Base-by-base conservation (phyloP, 2,113 vertebrate species). In the Prinia subflava region DNA sequence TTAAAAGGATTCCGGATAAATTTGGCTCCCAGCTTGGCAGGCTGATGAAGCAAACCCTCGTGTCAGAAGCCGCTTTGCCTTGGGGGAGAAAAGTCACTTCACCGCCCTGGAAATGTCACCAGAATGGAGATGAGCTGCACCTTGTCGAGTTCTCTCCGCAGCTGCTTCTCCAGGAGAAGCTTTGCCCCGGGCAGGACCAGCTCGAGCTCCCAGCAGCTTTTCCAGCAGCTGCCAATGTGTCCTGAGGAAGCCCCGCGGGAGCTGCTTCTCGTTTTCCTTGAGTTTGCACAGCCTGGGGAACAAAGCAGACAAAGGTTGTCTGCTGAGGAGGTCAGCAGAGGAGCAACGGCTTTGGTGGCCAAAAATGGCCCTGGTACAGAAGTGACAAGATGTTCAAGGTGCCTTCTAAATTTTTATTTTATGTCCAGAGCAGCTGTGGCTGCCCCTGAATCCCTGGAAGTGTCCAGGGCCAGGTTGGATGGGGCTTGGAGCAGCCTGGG, bases 21-120 rank as follows among this genome's bases (percentile, higher is more conserved):
- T 50, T 22, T 28, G 37, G 37, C 65, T 90, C 49, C 82, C 49
- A 76, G 31, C 59, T 49, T 39, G 82, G 77, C 81, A 64, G 74
- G 13, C 62, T 74, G 92, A 83, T 62, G 37, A 74, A 85, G 63
- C 83, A 77, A 76, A 92, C 30, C n/a, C 59, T 76, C 0, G 0
- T 75, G 77, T 75, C 81, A 49, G 69, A 47, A 94, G 74, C 41
- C 11, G 3, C 75, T 90, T 86, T 82, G 85, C 91, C 83, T n/a
- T 8, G 6, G 71, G 68, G 87, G 5, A 3, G 30, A 25, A 42
- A 76, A 76, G 85, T 80, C 23, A 0, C 69, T 62, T 37, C 2
- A 15, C 23, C 11, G 55, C 49, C 75, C 71, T 80, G 88, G 92
- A 92, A 93, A 85, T 49, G 82, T 73, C 90, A 83, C 70, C 33